Conservation (phyloP, 2,113 vertebrate species). For the Lamprologus speciosus region DNA sequence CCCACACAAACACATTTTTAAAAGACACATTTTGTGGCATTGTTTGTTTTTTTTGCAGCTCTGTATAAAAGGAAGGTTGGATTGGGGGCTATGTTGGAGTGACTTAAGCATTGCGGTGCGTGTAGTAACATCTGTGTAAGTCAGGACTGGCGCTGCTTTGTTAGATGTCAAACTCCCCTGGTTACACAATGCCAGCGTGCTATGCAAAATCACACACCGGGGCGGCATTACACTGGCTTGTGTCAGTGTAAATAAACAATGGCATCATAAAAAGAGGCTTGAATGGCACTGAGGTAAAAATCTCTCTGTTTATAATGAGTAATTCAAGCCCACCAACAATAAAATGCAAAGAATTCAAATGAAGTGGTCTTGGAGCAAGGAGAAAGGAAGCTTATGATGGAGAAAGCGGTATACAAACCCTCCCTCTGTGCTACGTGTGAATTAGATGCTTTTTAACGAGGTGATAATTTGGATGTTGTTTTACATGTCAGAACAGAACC, state of each 20-base stretch:
- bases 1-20: not conserved
- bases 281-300: not conserved
- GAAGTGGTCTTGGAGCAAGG: not conserved
- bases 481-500: conserved; percentile 39
- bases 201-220: not conserved
- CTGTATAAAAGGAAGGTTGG: not conserved
- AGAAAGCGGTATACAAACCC: not conserved
- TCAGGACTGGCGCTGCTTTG: not conserved
- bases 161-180: not conserved
- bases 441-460: conserved; percentile 48
- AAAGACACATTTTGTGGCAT: not conserved
- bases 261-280: not conserved
- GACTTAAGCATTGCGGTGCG: not conserved
- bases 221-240: not conserved
- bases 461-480: conserved; percentile 55
- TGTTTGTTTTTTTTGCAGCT: rapidly evolving
- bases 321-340: not conserved
- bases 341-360: not conserved
- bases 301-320: not conserved
- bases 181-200: not conserved
- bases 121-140: not conserved
- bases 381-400: not conserved
- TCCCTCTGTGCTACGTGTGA: conserved; percentile 33
- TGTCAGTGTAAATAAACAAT: not conserved
- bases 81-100: not conserved